Percentiles rank a stretch among this genome's conserved stretches.
phyloP scores from a whole-genome alignment of 2,888 invertebrate species.

The Hedya salicella region DNA sequence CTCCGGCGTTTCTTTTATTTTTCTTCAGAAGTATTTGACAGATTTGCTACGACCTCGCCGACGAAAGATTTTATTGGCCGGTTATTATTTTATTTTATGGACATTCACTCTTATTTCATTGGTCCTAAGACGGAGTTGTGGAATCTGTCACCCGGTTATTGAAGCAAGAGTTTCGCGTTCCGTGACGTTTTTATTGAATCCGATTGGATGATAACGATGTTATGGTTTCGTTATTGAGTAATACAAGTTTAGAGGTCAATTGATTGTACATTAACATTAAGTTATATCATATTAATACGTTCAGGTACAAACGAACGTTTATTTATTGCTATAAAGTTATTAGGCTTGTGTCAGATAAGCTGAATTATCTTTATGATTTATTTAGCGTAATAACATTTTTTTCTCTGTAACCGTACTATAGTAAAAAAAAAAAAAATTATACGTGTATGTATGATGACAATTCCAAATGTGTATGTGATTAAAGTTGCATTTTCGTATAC shows the following conservation, averaged over 20 bases:
- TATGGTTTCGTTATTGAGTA: conserved; percentile 53
- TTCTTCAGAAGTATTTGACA: conserved; percentile 75
- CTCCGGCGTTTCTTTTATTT: conserved; percentile 61
- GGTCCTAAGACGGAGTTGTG: conserved; percentile 74
- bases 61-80: conserved; percentile 79
- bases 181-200: conserved; percentile 75
- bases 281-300: neutral
- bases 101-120: conserved; percentile 82
- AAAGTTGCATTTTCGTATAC: no score
- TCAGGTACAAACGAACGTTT: no score
- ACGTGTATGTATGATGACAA: no score
- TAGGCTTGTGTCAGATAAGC: no score
- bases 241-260: neutral
- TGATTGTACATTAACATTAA: conserved; percentile 49
- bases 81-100: conserved; percentile 84
- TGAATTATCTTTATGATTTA: no score
- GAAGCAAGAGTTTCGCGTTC: conserved; percentile 72
- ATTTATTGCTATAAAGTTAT: no score
- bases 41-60: conserved; percentile 69
- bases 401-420: no score
- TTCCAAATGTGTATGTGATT: no score
- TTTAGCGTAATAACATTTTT: no score
- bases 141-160: conserved; percentile 79
- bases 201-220: conserved; percentile 65
- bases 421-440: no score